phyloP scores from a whole-genome alignment of 2,888 invertebrate species.

The Athetis lepigone region DNA sequence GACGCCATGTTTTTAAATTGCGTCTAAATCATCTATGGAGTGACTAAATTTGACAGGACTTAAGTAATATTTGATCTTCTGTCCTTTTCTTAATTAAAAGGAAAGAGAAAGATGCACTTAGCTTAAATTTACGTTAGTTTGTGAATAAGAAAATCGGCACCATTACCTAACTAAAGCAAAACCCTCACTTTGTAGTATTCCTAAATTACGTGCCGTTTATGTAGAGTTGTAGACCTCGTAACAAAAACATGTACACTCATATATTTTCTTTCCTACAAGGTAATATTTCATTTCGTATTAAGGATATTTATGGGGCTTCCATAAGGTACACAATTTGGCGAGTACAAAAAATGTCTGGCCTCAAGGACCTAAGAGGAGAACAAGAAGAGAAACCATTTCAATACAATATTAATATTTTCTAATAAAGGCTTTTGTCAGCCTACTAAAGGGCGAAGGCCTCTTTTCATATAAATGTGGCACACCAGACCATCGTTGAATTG shows the following conservation, averaged over 20 bases:
- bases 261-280: conserved; percentile 18
- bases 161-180: not conserved
- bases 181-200: conserved; percentile 23
- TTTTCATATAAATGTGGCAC: no score
- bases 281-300: conserved; percentile 42
- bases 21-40: no score
- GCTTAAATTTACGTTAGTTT: no score
- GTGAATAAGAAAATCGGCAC: no score
- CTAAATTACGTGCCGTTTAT: conserved; percentile 38
- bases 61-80: no score
- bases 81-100: no score
- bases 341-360: conserved; percentile 1
- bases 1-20: no score
- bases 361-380: not conserved
- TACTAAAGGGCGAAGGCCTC: no score
- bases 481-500: no score
- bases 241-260: conserved; percentile 29
- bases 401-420: not conserved
- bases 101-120: no score
- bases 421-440: no score
- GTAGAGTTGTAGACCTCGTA: not conserved
- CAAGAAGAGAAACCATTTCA: not conserved
- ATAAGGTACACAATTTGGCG: conserved; percentile 9
- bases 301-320: conserved; percentile 48
- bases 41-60: no score